phyloP scores from a whole-genome alignment of 2,113 vertebrate species.

The Lasiurus cinereus region DNA sequence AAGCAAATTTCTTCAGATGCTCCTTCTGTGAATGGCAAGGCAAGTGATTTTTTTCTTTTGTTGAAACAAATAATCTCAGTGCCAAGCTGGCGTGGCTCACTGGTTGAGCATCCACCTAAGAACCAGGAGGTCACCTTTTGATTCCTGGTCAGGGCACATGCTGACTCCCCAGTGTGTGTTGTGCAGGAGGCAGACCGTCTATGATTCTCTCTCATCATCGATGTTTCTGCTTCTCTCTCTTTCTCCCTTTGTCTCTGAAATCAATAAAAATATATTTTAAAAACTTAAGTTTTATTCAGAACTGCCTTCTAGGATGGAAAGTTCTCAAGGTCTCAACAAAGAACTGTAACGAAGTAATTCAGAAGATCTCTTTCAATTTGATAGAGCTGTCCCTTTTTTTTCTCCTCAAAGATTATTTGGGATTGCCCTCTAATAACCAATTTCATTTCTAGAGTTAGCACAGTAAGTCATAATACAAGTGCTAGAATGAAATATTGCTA shows the following conservation, averaged over 20 bases:
- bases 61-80: background rate
- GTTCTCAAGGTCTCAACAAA: background rate
- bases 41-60: background rate
- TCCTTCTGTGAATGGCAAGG: conserved; percentile 21
- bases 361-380: background rate
- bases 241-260: too few relatives aligned
- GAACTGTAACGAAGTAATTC: background rate
- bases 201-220: too few relatives aligned
- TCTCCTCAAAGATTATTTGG: background rate
- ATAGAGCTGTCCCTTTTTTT: conserved; percentile 5
- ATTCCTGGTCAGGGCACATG: too few relatives aligned
- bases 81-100: too few relatives aligned
- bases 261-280: too few relatives aligned
- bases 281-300: conserved; percentile 15
- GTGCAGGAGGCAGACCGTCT: too few relatives aligned
- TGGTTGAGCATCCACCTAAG: too few relatives aligned
- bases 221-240: too few relatives aligned
- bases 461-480: background rate
- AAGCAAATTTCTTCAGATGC: conserved; percentile 33
- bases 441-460: conserved; percentile 41
- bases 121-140: too few relatives aligned
- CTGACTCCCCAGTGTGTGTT: too few relatives aligned
- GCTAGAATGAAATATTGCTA: conserved; percentile 29
- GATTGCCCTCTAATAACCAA: background rate
- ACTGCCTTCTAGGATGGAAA: conserved; percentile 25